Percentiles rank a stretch among this genome's conserved stretches.
These are phyloP conservation scores for Coremacera marginata DNA, from an alignment of 2,888 invertebrate genomes.

Conservation along the genomic window DNA sequence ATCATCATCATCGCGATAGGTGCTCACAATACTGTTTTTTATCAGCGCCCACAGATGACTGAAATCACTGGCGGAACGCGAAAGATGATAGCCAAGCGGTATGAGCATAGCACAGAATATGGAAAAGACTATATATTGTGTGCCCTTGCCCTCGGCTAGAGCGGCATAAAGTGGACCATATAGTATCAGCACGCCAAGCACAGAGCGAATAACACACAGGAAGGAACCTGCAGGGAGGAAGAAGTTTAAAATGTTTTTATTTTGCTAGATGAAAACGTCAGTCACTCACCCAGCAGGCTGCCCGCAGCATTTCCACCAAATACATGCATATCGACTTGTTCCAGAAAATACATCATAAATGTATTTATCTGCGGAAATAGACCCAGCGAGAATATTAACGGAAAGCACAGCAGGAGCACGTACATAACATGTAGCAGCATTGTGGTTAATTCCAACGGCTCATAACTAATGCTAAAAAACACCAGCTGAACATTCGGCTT, in stretches of 20 bases:
- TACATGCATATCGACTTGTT: slow-evolving; percentile 92
- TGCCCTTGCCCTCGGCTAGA: slow-evolving; percentile 83
- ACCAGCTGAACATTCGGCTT: slow-evolving; percentile 33
- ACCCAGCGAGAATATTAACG: slow-evolving; percentile 93
- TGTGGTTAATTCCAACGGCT: slow-evolving; percentile 75
- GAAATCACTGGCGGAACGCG: slow-evolving; percentile 92
- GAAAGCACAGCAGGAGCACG: slow-evolving; percentile 88
- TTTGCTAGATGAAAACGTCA: not conserved
- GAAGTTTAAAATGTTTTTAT: not conserved
- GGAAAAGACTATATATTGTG: slow-evolving; percentile 93
- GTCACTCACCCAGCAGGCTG: slow-evolving; percentile 77
- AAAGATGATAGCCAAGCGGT: slow-evolving; percentile 91
- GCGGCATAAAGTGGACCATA: slow-evolving; percentile 92
- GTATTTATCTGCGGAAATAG: slow-evolving; percentile 98
- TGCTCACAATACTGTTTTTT: slow-evolving; percentile 78
- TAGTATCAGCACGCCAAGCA: slow-evolving; percentile 82
- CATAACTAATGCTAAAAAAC: slow-evolving; percentile 64
- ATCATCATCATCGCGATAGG: slow-evolving; percentile 81
- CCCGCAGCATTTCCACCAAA: slow-evolving; percentile 92
- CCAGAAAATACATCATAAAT: slow-evolving; percentile 94
- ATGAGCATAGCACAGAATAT: slow-evolving; percentile 93
- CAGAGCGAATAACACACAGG: slow-evolving; percentile 84
- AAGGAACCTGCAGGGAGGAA: slow-evolving; percentile 71
- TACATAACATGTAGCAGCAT: slow-evolving; percentile 81
- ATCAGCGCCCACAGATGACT: slow-evolving; percentile 89